These are phyloP conservation scores for Orthosia gracilis DNA, from an alignment of 2,888 invertebrate genomes.

Conservation along the genomic window DNA sequence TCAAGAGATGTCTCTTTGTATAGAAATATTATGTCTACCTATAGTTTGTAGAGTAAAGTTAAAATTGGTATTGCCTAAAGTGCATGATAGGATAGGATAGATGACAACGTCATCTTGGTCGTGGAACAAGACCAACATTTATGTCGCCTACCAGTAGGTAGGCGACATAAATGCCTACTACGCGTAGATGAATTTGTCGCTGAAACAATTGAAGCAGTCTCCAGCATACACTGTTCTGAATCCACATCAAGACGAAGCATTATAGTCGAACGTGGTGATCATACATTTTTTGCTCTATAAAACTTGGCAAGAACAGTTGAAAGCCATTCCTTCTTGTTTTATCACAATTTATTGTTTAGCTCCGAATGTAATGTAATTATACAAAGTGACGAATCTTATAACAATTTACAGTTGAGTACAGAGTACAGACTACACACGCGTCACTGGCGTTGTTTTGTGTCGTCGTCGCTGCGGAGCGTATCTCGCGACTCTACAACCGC, in stretches of 20 bases:
- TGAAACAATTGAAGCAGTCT: neutral
- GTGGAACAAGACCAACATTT: neutral
- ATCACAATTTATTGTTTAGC: neutral
- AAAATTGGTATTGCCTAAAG: no score
- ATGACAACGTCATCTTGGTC: neutral
- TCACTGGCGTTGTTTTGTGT: slow-evolving; percentile 30
- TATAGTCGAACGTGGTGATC: neutral
- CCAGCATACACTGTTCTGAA: neutral
- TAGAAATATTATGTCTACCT: no score
- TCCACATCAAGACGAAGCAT: neutral
- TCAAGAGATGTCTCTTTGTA: no score
- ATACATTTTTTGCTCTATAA: neutral
- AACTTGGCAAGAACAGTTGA: neutral
- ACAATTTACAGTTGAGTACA: slow-evolving; percentile 3
- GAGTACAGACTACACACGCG: neutral
- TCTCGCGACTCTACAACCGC: slow-evolving; percentile 44
- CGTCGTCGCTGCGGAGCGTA: slow-evolving; percentile 10
- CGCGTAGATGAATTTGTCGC: neutral
- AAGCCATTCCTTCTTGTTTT: neutral
- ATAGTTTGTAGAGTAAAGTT: no score
- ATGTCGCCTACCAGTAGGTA: neutral
- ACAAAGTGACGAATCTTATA: slow-evolving; percentile 43
- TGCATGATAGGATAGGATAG: no score
- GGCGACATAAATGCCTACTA: neutral
- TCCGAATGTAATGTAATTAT: slow-evolving; percentile 44